Evolutionary conservation across 1,140 invertebrate genomes (phyloP), one percentile per base, ranked within the genome.

Genomic region (Protaetia brevitarsis): DNA sequence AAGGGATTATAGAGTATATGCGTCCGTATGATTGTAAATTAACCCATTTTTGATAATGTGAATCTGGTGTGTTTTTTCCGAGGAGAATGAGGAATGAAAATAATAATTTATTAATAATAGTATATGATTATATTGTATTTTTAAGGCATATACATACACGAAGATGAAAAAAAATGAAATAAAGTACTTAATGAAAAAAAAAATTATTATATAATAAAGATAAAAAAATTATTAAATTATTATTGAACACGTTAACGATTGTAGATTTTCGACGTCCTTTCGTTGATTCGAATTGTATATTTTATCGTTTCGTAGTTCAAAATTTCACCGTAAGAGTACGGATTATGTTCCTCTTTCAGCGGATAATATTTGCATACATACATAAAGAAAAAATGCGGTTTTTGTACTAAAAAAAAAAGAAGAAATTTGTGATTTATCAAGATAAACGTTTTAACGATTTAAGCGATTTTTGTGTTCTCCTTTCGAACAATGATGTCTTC

Each of bases 251-350:
- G 26, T 27, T 28, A 23, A 58, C 23, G 56, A 58, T 28, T 58
- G n/a, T 58, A 26, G 56, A 58, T 58, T 58, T 19, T 56, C 51
- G 51, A 56, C 16, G 5, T 58, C 10, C 29, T 58, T 30, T 19
- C 16, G 34, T 37, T 37, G 16, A 45, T 45, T 45, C 41, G 41
- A 16, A 19, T 45, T 45, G 41, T 45, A 45, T 45, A 13, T 45
- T 45, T 13, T 19, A 45, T 21, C 8, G 13, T 45, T 58, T 58
- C 10, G 16, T 71, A 69, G 71, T 73, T 73, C 65, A 64, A 70
- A 74, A 75, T 74, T 74, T 68, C 69, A 68, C 63, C 65, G 72
- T 13, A 19, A 73, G 74, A 75, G 73, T 77, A 76, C 73, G 73
- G 73, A 75, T 74, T 72, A 73, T 68, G 75, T 76, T 77, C 74